These are phyloP conservation scores for Xiphophorus maculatus DNA, from an alignment of 2,113 vertebrate genomes.

Conservation along the genomic window DNA sequence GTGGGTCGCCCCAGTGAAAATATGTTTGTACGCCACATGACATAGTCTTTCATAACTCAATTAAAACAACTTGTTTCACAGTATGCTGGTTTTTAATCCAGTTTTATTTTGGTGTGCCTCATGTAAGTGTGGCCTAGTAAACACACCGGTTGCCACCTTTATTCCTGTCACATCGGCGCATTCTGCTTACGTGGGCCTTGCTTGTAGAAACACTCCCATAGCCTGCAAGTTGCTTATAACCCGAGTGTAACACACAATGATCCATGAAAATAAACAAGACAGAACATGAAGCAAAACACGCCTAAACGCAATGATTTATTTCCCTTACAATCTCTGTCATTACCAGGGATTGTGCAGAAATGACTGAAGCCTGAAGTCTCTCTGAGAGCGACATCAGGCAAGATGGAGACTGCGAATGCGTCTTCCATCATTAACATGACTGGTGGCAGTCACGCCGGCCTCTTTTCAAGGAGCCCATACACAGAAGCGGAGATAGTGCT, in stretches of 20 bases:
- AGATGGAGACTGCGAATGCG: constrained; percentile 67
- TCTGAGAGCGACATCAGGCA: constrained; percentile 32
- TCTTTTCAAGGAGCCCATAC: constrained; percentile 80
- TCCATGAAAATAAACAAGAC: constrained; percentile 10
- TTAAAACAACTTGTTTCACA: neutral
- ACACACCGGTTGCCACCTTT: constrained; percentile 46
- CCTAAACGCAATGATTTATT: neutral
- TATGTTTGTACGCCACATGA: constrained; percentile 4
- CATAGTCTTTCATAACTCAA: constrained; percentile 22
- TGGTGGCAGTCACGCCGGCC: constrained; percentile 4
- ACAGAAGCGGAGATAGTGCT: constrained; percentile 88
- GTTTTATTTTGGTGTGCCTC: constrained; percentile 16
- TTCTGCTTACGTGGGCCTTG: constrained; percentile 32
- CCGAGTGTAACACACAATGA: constrained; percentile 7
- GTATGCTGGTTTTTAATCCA: neutral
- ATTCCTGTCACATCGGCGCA: constrained; percentile 60
- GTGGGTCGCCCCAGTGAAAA: constrained; percentile 40
- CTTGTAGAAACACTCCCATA: constrained; percentile 40
- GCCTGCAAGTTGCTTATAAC: constrained; percentile 22
- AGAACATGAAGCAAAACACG: neutral
- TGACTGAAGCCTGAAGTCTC: constrained; percentile 37
- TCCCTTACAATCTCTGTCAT: constrained; percentile 7
- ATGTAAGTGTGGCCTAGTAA: constrained; percentile 30
- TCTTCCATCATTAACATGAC: constrained; percentile 47
- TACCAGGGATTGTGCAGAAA: constrained; percentile 32